A percentile compares a stretch with the other conserved stretches of the same genome.
phyloP scores from a whole-genome alignment of 92 coral and sea anemone species.

The Zoanthus sansibaricus region DNA sequence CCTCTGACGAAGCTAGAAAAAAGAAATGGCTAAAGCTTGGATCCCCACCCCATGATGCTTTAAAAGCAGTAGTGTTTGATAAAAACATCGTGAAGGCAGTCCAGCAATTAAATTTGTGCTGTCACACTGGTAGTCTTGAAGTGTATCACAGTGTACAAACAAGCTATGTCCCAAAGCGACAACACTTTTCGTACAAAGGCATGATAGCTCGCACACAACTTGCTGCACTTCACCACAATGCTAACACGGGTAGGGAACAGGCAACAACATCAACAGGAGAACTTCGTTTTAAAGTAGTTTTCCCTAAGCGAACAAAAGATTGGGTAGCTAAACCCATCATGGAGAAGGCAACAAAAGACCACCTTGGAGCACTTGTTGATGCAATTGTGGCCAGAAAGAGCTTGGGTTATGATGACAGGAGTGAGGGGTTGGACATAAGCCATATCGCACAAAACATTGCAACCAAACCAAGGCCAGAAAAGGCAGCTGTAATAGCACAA shows the following conservation, averaged over 20 bases:
- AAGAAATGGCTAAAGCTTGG: constrained; percentile 49
- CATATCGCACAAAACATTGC: constrained; percentile 58
- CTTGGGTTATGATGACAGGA: constrained; percentile 54
- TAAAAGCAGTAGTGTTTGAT: constrained; percentile 44
- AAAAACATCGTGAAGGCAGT: constrained; percentile 50
- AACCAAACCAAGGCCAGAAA: constrained; percentile 42
- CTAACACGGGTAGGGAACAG: constrained; percentile 60
- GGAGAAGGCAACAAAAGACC: constrained; percentile 35
- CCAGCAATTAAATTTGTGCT: constrained; percentile 58
- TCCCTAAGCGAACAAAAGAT: constrained; percentile 57
- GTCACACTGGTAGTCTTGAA: constrained; percentile 63
- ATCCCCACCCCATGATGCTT: constrained; percentile 48
- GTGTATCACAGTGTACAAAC: constrained; percentile 61
- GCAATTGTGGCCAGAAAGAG: constrained; percentile 34
- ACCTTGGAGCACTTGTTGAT: constrained; percentile 16
- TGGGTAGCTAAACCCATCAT: constrained; percentile 67
- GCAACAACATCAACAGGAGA: constrained; percentile 55
- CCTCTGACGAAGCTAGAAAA: constrained; percentile 6
- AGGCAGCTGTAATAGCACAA: constrained; percentile 41
- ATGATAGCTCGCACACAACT: constrained; percentile 68
- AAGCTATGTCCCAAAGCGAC: constrained; percentile 64
- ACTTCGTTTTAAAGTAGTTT: constrained; percentile 47
- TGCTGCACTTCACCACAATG: constrained; percentile 67
- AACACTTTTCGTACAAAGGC: constrained; percentile 65
- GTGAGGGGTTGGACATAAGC: constrained; percentile 41